phyloP scores from a whole-genome alignment of 64 coral and sea anemone species.

The Montipora capricornis region DNA sequence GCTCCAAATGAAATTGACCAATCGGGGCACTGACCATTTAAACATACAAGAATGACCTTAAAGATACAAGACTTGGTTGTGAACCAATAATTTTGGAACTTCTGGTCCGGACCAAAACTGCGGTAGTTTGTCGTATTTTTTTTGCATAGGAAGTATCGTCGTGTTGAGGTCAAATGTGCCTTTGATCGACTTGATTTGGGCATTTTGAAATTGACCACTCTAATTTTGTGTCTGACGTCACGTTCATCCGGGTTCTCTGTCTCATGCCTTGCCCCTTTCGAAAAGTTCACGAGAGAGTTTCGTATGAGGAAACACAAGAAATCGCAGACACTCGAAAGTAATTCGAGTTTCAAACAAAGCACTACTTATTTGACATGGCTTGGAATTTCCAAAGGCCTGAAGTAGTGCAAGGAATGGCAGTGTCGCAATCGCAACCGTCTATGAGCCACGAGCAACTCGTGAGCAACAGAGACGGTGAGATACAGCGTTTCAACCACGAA shows the following conservation, averaged over 20 bases:
- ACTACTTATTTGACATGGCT: constrained; percentile 3
- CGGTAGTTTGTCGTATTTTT: not conserved
- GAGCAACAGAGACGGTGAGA: constrained; percentile 86
- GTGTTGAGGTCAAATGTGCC: too few relatives aligned
- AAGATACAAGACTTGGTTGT: too few relatives aligned
- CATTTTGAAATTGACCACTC: not conserved
- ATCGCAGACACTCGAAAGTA: not conserved
- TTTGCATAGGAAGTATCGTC: too few relatives aligned
- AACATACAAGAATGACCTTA: too few relatives aligned
- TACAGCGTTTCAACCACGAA: constrained; percentile 11
- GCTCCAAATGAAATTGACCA: too few relatives aligned
- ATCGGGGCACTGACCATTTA: too few relatives aligned
- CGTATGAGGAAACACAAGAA: constrained; percentile 22
- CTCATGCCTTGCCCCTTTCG: constrained; percentile 43
- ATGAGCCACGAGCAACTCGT: constrained; percentile 87
- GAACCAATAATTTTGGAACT: not conserved
- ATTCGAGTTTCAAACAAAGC: not conserved
- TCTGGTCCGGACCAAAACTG: not conserved
- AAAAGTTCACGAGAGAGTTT: not conserved
- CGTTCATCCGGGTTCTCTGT: constrained; percentile 30
- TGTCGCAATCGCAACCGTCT: not conserved
- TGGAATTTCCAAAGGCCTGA: constrained; percentile 35
- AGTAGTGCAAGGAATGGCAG: constrained; percentile 1
- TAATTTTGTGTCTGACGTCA: constrained; percentile 45
- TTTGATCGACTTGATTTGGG: too few relatives aligned